These are phyloP conservation scores for Myxocyprinus asiaticus DNA, from an alignment of 2,113 vertebrate species.

Conservation along the genomic window DNA sequence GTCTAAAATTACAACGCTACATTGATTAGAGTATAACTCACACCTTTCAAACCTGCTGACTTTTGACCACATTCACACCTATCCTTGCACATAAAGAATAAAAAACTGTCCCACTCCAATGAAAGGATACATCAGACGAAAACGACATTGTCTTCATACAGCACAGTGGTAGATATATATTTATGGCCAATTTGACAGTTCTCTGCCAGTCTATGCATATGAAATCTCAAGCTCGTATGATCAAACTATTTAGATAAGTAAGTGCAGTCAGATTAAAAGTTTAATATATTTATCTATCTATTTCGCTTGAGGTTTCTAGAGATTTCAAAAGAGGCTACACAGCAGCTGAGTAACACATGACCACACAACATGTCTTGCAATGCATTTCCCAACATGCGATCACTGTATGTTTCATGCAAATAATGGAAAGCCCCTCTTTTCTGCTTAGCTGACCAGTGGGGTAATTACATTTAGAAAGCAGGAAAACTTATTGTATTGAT, in stretches of 20 bases:
- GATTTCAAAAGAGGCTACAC: conserved; percentile 36
- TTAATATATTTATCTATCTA: conserved; percentile 10
- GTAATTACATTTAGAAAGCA: conserved; percentile 22
- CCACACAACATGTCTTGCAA: conserved; percentile 34
- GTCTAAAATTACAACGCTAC: conserved; percentile 75
- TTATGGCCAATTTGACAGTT: conserved; percentile 50
- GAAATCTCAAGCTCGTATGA: conserved; percentile 47
- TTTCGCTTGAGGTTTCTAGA: conserved; percentile 43
- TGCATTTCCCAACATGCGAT: conserved; percentile 46
- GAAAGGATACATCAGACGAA: conserved; percentile 38
- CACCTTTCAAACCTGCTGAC: conserved; percentile 6
- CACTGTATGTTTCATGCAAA: conserved; percentile 50
- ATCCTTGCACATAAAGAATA: conserved; percentile 19
- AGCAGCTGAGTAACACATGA: conserved; percentile 48
- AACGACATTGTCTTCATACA: conserved; percentile 42
- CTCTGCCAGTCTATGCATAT: conserved; percentile 51
- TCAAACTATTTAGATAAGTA: conserved; percentile 24
- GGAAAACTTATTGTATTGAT: background rate
- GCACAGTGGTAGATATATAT: conserved; percentile 52
- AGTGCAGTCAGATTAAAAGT: conserved; percentile 36
- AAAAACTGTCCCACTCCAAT: background rate
- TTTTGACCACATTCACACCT: conserved; percentile 34
- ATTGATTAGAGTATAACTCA: conserved; percentile 67
- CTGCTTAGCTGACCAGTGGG: conserved; percentile 11
- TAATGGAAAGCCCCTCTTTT: background rate